These are phyloP conservation scores for Nanorana parkeri DNA, from an alignment of 2,113 vertebrate genomes.

Conservation along the genomic window DNA sequence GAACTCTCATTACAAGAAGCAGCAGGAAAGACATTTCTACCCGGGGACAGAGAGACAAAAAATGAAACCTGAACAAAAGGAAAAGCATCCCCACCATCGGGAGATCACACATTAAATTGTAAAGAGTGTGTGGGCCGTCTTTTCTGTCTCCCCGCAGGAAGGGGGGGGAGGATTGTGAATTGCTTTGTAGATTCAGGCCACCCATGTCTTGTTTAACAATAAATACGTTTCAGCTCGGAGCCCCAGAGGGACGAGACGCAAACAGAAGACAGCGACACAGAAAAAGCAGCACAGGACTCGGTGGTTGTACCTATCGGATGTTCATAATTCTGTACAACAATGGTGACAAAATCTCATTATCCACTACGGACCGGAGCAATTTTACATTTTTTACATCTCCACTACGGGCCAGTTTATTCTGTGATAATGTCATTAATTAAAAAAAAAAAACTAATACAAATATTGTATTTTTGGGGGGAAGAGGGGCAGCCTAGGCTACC, in stretches of 20 bases:
- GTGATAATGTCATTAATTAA: no score
- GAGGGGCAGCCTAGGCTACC: no score
- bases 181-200: neutral
- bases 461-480: no score
- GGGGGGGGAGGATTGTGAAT: neutral
- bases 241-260: neutral
- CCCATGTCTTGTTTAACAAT: neutral
- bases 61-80: conserved; percentile 6
- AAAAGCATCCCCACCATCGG: neutral
- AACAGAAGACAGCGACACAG: neutral
- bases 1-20: conserved; percentile 6
- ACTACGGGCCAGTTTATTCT: no score
- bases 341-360: no score
- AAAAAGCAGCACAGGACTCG: no score
- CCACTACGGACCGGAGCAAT: no score
- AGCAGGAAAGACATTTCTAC: conserved; percentile 1
- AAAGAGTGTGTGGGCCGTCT: neutral
- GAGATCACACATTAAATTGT: neutral
- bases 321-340: no score
- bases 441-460: no score
- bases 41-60: neutral
- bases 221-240: neutral
- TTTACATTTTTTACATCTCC: no score
- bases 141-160: neutral
- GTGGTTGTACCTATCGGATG: no score